A percentile compares a stretch with the other conserved stretches of the same genome.
Evolutionary conservation across 92 coral and sea anemone species (phyloP).

Genomic region (Epizoanthus illoricatus): DNA sequence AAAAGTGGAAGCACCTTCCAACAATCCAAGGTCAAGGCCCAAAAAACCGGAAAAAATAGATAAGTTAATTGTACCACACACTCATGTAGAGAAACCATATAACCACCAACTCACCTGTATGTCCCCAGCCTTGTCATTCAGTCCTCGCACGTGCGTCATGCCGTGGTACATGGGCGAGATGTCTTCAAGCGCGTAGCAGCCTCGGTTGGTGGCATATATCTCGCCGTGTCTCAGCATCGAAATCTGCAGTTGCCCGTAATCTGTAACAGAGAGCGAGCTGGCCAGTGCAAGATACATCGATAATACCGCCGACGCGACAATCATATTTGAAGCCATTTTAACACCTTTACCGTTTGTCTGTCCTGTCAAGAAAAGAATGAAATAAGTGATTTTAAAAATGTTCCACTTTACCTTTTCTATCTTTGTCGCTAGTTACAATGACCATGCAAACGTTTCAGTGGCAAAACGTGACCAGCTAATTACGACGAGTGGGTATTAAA

Average conservation of each 20-base stretch:
- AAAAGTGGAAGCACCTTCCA: too few species aligned
- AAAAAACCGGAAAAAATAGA: background rate
- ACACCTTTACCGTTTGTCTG: background rate
- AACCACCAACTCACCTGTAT: conserved; percentile 11
- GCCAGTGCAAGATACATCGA: background rate
- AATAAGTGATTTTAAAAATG: too few species aligned
- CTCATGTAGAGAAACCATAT: too few species aligned
- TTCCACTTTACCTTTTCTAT: too few species aligned
- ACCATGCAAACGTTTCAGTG: too few species aligned
- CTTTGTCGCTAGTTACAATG: too few species aligned
- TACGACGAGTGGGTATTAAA: too few species aligned
- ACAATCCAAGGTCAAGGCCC: background rate
- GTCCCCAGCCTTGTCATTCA: conserved; percentile 71
- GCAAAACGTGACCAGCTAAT: too few species aligned
- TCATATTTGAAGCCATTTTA: background rate
- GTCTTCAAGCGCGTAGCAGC: conserved; percentile 77
- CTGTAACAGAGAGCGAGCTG: conserved; percentile 58
- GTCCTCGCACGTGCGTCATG: conserved; percentile 92
- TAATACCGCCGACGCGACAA: background rate
- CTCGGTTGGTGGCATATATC: conserved; percentile 80
- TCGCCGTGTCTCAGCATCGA: conserved; percentile 91
- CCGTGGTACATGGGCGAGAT: conserved; percentile 88
- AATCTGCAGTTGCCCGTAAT: conserved; percentile 68
- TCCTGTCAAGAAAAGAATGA: too few species aligned
- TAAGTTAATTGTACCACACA: too few species aligned